Base-by-base conservation (phyloP, 2,888 invertebrate genomes). In the Chaetoderma sp. region DNA sequence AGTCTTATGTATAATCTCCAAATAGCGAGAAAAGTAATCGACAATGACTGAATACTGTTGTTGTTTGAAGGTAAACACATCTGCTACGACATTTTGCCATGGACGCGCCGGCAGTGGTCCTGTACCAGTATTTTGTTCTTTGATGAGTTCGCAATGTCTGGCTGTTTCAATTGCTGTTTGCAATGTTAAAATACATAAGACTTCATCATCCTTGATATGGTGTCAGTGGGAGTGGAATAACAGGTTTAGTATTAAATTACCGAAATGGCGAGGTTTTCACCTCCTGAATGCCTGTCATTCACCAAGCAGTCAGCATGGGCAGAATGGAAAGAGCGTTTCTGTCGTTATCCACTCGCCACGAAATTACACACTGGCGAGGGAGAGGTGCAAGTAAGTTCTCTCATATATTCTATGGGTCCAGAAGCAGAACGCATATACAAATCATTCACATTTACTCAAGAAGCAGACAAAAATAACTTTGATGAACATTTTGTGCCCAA, bases 271-370 rank as follows among this genome's bases (percentile, higher is more conserved):
- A 52, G 32, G 21, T 52, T 52, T 33, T 28, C 28, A 28, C 52
- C 52, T 16, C 28, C 28, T 32, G 52, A 25, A 21, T 32, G 16
- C 13, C 59, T 66, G 27, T 33, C 56, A 27, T 68, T 63, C 54
- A 28, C 30, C 4, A 4, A 32, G 33, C 67, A 66, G 25, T 32
- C 36, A 18, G 60, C 66, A 44, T 72, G 72, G 70, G 60, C 28
- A 27, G 68, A 68, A 13, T 68, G 71, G 70, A 65, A 44, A 18
- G 28, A 67, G 36, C 27, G 68, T 54, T 72, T 66, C 45, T 3
- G 27, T 13, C 32, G 64, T 6, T 71, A 52, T 36, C 36, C 67
- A 23, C 56, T 57, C 4, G 74, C 72, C 8, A 63, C 71, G 28
- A 68, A 71, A 59, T 57, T 69, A 4, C 23, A 60, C 44, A 60